Base-by-base conservation (phyloP, 2,888 invertebrate species). In the Sphaeridia pumilis region DNA sequence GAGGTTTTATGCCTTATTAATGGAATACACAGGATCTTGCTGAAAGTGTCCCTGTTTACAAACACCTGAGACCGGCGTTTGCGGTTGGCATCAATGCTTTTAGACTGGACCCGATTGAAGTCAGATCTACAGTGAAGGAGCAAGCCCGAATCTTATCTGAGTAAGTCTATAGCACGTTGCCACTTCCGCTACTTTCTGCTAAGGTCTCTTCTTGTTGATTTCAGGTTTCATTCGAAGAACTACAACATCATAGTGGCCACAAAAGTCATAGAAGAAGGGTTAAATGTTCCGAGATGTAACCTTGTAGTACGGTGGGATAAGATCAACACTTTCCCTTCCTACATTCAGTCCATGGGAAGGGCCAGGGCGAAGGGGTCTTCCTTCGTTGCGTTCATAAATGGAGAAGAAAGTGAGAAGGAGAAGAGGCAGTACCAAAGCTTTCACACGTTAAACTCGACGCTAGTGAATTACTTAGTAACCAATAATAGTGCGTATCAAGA, bases 251-350 rank as follows among this genome's bases (percentile, higher is more conserved):
- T 87, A 26, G 70, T 84, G 1, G 77, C 83, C 1, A 83, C 93
- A 0, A 83, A 82, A 67, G 85, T 93, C 0, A 73, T 93, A 26
- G 93, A 93, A 69, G 93, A 93, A 72, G 92, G 92, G 0, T 78
- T 92, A 7, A 90, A 93, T 70, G 77, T 93, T 26, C 83, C 83
- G 2, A 76, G 78, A 26, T 95, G 94, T 68, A 81, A 84, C 57
- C 71, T 87, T 36, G 83, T 93, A 0, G 66, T 92, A 20, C 78
- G 83, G 46, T 86, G 82, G 67, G 87, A 88, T 67, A 68, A 72
- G 1, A 77, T 85, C 0, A 68, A 73, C 47, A 82, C 84, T 64
- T 86, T 85, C 64, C 75, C 87, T 46, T 82, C 86, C 0, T 94
- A 92, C 67, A 78, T 93, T 35, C 90, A 92, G 70, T 85, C 88